A percentile compares a stretch with the other conserved stretches of the same genome.
phyloP scores from a whole-genome alignment of 2,113 vertebrate species.

The Melanocharis versteri region DNA sequence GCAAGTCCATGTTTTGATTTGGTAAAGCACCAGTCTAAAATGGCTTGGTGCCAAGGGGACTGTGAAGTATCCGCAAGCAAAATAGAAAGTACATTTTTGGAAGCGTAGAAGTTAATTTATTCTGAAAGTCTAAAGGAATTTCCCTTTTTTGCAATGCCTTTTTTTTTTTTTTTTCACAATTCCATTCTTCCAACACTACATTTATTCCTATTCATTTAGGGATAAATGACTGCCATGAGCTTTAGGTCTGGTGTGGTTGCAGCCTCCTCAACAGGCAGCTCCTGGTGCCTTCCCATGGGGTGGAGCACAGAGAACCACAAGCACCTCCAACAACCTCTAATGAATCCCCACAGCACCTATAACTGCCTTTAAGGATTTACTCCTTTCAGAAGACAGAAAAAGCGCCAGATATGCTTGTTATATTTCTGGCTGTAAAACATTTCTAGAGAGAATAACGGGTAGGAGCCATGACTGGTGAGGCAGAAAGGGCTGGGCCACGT shows the following conservation, averaged over 20 bases:
- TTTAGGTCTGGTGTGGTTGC: background rate
- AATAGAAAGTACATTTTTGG: background rate
- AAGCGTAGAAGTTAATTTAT: background rate
- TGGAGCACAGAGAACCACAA: background rate
- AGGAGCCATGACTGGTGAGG: background rate
- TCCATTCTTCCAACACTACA: background rate
- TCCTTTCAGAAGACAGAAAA: background rate
- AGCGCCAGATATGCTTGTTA: background rate
- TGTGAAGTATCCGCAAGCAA: background rate
- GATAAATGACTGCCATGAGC: background rate
- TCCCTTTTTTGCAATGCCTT: background rate
- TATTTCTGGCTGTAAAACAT: background rate
- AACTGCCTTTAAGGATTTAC: background rate
- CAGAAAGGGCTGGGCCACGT: background rate
- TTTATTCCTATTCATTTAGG: no score
- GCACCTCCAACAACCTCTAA: background rate
- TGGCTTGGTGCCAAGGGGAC: background rate
- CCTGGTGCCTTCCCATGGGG: background rate
- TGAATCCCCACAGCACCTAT: background rate
- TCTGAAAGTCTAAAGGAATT: background rate
- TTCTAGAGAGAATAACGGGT: background rate
- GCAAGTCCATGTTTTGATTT: background rate
- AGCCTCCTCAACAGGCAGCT: background rate
- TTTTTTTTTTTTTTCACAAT: background rate
- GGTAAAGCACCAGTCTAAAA: background rate